Evolutionary conservation across 1,140 invertebrate species (phyloP), one percentile per base, ranked within the genome.

Genomic region (Muscidifurax raptorellus): DNA sequence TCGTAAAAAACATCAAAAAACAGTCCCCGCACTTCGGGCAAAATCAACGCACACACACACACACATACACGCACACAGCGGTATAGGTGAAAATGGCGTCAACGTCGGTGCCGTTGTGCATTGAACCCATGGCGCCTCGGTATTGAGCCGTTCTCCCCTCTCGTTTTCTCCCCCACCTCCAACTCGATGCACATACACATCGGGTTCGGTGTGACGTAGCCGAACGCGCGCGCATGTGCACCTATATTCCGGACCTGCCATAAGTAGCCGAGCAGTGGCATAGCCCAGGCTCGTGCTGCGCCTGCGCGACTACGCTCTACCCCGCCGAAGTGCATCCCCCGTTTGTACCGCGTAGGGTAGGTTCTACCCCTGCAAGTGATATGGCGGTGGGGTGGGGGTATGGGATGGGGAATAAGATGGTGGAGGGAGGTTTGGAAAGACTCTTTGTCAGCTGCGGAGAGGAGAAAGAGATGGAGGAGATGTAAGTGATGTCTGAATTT

Each of bases 221-320:
- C 77, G 18, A 59, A 6, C 22, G 52, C 32, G 18, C 77, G n/a
- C 27, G 71, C n/a, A 64, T 69, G 80, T 47, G 52, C 80, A 64
- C 27, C 74, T 84, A 81, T 47, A 87, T 86, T 88, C 91, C 91
- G 90, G 92, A 92, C 92, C 92, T 93, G 86, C 91, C 91, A 86
- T 91, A 92, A 92, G 89, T 87, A 83, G 87, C 88, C 84, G 87
- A 87, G 87, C 89, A 90, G 90, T 92, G 72, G 91, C 91, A 91
- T 90, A 92, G 89, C 86, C 83, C 78, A 91, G 90, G 92, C 90
- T 92, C 92, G 92, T 92, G 47, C 36, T 78, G 88, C 91, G 91
- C 91, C 88, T 92, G 92, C 92, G 91, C 89, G 78, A 64, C 28
- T 30, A 81, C 40, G 28, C 82, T 85, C 86, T 86, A 87, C 85